A percentile compares a stretch with the other conserved stretches of the same genome.
Evolutionary conservation across 2,113 vertebrate genomes (phyloP).

Genomic region (Bos javanicus): DNA sequence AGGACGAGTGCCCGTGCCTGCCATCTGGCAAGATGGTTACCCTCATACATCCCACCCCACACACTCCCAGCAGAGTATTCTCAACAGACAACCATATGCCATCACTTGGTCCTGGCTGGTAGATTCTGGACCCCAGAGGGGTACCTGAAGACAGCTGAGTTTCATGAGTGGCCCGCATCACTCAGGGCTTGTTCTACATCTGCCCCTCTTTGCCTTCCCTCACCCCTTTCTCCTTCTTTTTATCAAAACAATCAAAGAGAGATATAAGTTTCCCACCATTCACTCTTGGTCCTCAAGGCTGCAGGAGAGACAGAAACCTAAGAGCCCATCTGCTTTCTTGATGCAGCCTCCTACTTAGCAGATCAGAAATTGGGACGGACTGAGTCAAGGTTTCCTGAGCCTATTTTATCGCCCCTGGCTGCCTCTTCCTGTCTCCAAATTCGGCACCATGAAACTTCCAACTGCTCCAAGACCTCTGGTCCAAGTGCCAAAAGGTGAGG

Average conservation of each 20-base stretch:
- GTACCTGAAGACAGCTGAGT: neutral
- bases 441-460: slow-evolving; percentile 24
- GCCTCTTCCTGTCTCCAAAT: slow-evolving; percentile 56
- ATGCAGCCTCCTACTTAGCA: slow-evolving; percentile 4
- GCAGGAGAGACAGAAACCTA: neutral
- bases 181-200: neutral
- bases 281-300: neutral
- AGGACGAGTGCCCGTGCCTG: neutral
- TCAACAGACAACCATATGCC: slow-evolving; percentile 31
- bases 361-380: neutral
- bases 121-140: neutral
- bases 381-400: slow-evolving; percentile 61
- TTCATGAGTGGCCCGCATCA: neutral
- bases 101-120: neutral
- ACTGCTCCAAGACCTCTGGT: neutral
- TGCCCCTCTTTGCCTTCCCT: neutral
- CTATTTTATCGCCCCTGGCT: slow-evolving; percentile 42
- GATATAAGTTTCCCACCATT: neutral
- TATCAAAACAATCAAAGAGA: slow-evolving; percentile 9
- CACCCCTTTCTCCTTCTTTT: neutral
- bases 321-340: neutral
- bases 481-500: slow-evolving; percentile 16
- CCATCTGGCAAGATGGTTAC: slow-evolving; percentile 39
- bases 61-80: neutral
- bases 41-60: neutral